phyloP scores from a whole-genome alignment of 2,797 vertebrate species.

The Muscicapa comitata region DNA sequence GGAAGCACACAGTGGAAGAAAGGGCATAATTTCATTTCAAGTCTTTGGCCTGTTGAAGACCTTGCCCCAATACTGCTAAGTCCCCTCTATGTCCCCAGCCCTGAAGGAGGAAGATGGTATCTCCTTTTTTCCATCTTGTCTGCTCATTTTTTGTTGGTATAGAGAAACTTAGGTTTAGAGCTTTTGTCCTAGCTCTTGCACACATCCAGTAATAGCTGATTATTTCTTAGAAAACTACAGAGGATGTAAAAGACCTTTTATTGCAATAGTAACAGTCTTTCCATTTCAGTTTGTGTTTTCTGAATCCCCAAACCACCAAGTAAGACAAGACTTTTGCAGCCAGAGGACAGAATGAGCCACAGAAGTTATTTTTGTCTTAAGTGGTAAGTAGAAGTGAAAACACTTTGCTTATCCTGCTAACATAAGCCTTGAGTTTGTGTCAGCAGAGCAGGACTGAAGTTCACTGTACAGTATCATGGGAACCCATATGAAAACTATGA shows the following conservation, averaged over 20 bases:
- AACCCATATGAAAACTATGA: background rate
- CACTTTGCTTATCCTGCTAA: background rate
- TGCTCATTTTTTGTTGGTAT: background rate
- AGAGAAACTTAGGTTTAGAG: background rate
- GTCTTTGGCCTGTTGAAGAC: background rate
- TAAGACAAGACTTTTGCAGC: background rate
- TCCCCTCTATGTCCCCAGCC: background rate
- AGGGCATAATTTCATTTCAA: background rate
- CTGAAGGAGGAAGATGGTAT: no score
- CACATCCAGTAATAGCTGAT: background rate
- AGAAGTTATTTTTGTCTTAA: background rate
- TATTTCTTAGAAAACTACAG: background rate
- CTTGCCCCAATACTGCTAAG: background rate
- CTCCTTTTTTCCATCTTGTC: background rate
- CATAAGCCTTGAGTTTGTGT: background rate
- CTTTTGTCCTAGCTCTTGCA: background rate
- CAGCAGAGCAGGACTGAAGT: background rate
- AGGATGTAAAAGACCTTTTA: background rate
- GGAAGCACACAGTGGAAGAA: background rate
- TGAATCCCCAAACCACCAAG: background rate
- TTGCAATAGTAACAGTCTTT: background rate
- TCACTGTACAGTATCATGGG: background rate
- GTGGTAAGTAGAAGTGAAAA: constrained; percentile 10
- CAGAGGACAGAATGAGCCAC: background rate
- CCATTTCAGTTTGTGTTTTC: background rate